Conservation (phyloP, 2,888 invertebrate genomes). For the Leptopilina myrica region DNA sequence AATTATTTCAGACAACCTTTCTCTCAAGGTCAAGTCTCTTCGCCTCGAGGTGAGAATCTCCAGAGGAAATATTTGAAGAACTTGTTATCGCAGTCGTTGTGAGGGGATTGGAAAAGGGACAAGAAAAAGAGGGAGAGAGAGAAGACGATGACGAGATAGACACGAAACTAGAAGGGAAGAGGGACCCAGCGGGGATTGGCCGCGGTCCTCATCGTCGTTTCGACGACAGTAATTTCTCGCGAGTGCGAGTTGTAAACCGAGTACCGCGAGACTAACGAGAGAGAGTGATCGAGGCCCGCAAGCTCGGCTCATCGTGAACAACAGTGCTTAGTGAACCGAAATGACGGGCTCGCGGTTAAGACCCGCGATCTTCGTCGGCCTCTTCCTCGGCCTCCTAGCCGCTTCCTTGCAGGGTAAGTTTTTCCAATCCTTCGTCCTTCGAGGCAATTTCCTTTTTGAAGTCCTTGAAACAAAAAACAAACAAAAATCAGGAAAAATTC, state of each 20-base stretch:
- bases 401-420: slow-evolving; percentile 80
- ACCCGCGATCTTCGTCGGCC: slow-evolving; percentile 79
- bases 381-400: slow-evolving; percentile 79
- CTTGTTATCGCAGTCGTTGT: slow-evolving; percentile 1
- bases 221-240: slow-evolving; percentile 72
- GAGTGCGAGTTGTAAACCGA: slow-evolving; percentile 68
- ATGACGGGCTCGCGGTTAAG: slow-evolving; percentile 80
- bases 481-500: not conserved
- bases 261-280: slow-evolving; percentile 67
- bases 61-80: slow-evolving; percentile 4
- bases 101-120: not conserved
- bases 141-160: slow-evolving; percentile 44
- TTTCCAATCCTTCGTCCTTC: not conserved
- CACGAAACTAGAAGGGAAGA: slow-evolving; percentile 43
- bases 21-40: slow-evolving; percentile 3
- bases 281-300: slow-evolving; percentile 67
- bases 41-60: not conserved
- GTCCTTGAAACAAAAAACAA: too few species aligned
- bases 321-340: slow-evolving; percentile 78
- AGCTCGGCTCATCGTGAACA: slow-evolving; percentile 71
- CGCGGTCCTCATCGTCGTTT: slow-evolving; percentile 67
- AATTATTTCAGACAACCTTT: too few species aligned
- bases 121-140: slow-evolving; percentile 32
- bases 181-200: slow-evolving; percentile 59
- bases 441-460: too few species aligned